phyloP scores from a whole-genome alignment of 2,797 vertebrate genomes.

The Anabacerthia variegaticeps region DNA sequence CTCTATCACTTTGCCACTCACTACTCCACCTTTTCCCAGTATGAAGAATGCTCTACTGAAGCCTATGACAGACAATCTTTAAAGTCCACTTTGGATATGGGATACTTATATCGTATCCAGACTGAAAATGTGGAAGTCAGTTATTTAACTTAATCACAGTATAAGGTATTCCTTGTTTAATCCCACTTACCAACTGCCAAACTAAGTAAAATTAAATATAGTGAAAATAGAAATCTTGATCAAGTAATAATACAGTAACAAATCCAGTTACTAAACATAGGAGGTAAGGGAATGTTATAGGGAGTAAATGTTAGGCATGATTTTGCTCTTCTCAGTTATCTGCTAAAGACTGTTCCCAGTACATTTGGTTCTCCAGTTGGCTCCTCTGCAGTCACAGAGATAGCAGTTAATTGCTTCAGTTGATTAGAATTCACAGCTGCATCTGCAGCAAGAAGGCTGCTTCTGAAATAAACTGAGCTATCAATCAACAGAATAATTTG shows the following conservation, averaged over 20 bases:
- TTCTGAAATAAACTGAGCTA: slow-evolving; percentile 79
- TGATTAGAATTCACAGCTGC: slow-evolving; percentile 76
- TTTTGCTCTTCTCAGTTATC: slow-evolving; percentile 51
- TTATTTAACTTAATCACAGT: background rate
- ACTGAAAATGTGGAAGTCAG: background rate
- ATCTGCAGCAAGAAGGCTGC: slow-evolving; percentile 45
- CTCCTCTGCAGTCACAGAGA: slow-evolving; percentile 77
- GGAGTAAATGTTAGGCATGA: slow-evolving; percentile 45
- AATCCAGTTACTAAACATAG: background rate
- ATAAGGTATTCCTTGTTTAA: background rate
- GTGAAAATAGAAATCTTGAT: background rate
- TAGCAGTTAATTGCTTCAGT: slow-evolving; percentile 84
- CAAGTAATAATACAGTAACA: background rate
- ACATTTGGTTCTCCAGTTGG: slow-evolving; percentile 26
- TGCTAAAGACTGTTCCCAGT: slow-evolving; percentile 28
- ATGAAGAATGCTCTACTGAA: background rate
- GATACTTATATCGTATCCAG: background rate
- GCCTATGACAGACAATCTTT: background rate
- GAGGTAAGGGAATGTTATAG: background rate
- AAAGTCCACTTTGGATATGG: background rate
- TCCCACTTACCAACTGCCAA: background rate
- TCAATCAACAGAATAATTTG: slow-evolving; percentile 81
- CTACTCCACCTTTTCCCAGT: background rate
- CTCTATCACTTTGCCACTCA: background rate
- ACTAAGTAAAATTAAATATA: background rate